Evolutionary conservation across 64 coral and sea anemone species (phyloP).

Genomic region (Montipora cactus): DNA sequence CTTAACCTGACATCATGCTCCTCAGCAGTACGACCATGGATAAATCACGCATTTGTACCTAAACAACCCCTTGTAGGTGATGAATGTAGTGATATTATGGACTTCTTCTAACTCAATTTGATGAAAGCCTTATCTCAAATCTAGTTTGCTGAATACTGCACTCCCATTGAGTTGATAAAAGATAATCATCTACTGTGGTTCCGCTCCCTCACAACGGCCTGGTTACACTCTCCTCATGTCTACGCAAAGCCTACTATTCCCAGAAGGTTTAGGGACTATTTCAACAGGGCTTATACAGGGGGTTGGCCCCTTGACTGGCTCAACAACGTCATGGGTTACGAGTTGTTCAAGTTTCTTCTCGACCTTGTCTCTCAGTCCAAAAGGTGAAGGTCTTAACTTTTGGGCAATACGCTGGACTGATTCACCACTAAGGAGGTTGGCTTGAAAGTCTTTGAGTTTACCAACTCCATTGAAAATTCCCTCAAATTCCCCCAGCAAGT

Average conservation of each 20-base stretch:
- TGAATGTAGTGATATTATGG: not conserved
- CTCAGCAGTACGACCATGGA: slow-evolving; percentile 40
- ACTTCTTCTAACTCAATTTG: not conserved
- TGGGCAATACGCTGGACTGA: too few species aligned
- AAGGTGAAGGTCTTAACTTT: not conserved
- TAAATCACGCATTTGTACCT: not conserved
- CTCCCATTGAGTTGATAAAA: not conserved
- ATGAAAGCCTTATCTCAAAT: not conserved
- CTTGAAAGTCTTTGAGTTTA: not conserved
- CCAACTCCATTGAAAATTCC: not conserved
- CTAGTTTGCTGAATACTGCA: not conserved
- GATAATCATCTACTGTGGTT: not conserved
- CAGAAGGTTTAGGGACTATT: not conserved
- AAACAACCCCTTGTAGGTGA: not conserved
- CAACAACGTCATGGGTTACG: slow-evolving; percentile 37
- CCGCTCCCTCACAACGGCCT: not conserved
- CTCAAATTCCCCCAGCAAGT: slow-evolving; percentile 1
- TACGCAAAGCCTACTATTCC: not conserved
- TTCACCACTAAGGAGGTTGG: not conserved
- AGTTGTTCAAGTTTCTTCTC: slow-evolving; percentile 8
- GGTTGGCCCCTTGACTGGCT: slow-evolving; percentile 26
- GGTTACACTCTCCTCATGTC: not conserved
- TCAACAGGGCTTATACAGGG: slow-evolving; percentile 33
- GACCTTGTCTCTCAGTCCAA: not conserved
- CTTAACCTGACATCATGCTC: slow-evolving; percentile 50